phyloP scores from a whole-genome alignment of 2,797 vertebrate species.

The Pyrocephalus nanus region DNA sequence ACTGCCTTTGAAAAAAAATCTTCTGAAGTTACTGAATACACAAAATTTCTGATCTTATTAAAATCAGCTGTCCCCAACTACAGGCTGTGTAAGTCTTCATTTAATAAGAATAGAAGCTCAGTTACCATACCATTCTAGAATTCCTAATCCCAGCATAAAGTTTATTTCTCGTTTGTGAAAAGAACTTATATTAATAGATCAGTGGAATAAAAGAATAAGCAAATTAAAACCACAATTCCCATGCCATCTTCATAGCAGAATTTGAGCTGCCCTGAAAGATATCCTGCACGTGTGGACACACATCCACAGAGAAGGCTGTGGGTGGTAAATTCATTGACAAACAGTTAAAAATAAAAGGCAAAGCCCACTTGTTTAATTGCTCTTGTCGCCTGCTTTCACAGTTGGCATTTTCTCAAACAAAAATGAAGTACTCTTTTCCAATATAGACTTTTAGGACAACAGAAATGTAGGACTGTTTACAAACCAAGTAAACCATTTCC shows the following conservation, averaged over 20 bases:
- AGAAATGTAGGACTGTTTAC: background rate
- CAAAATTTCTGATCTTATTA: background rate
- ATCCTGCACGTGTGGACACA: fast-evolving
- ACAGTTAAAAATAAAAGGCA: slow-evolving; percentile 1
- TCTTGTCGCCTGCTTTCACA: background rate
- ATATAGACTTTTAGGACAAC: background rate
- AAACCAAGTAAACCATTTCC: background rate
- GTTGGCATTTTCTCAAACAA: background rate
- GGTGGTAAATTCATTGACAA: background rate
- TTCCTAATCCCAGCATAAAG: background rate
- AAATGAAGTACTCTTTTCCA: background rate
- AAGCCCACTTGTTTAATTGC: background rate
- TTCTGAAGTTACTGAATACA: background rate
- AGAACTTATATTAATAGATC: background rate
- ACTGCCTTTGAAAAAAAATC: background rate
- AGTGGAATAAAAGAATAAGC: background rate
- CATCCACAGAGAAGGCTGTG: background rate
- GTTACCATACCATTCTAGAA: background rate
- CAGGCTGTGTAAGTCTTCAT: background rate
- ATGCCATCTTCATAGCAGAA: background rate
- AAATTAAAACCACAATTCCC: background rate
- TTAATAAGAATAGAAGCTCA: background rate
- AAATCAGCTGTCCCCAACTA: background rate
- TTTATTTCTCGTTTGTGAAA: background rate
- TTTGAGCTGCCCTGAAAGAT: background rate